A percentile compares a stretch with the other conserved stretches of the same genome.
These are phyloP conservation scores for Neopipo cinnamomea DNA, from an alignment of 2,113 vertebrate species.

Conservation along the genomic window DNA sequence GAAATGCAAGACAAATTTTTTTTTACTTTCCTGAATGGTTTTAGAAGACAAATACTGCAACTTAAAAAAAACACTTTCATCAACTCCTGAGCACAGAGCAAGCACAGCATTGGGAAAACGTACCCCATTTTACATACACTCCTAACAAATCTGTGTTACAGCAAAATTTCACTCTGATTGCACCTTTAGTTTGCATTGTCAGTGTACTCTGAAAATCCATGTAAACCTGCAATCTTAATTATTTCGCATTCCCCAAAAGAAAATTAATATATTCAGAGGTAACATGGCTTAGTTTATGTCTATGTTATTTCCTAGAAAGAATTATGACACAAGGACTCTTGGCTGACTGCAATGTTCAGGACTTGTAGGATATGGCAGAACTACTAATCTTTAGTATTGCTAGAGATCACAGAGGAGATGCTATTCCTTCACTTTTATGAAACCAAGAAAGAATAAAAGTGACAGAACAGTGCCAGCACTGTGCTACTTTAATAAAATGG, in stretches of 20 bases:
- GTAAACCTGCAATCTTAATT: background rate
- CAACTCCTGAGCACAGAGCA: background rate
- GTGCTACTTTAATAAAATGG: background rate
- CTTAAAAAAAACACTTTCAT: background rate
- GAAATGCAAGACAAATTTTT: slow-evolving; percentile 34
- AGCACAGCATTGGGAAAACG: background rate
- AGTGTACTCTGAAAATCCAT: background rate
- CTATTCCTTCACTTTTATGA: background rate
- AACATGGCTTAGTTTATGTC: background rate
- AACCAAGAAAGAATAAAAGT: background rate
- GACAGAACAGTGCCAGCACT: background rate
- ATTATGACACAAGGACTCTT: background rate
- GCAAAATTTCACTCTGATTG: background rate
- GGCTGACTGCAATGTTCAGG: background rate
- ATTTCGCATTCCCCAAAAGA: background rate
- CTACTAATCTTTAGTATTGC: background rate
- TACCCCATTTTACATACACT: background rate
- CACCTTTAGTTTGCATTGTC: background rate
- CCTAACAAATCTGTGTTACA: background rate
- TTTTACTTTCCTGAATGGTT: slow-evolving; percentile 3
- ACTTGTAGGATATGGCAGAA: background rate
- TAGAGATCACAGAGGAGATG: background rate
- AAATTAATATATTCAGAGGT: background rate
- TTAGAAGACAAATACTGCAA: background rate
- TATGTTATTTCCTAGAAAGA: background rate